A percentile compares a stretch with the other conserved stretches of the same genome.
These are phyloP conservation scores for Euclidia mi DNA, from an alignment of 2,888 invertebrate genomes.

Conservation along the genomic window DNA sequence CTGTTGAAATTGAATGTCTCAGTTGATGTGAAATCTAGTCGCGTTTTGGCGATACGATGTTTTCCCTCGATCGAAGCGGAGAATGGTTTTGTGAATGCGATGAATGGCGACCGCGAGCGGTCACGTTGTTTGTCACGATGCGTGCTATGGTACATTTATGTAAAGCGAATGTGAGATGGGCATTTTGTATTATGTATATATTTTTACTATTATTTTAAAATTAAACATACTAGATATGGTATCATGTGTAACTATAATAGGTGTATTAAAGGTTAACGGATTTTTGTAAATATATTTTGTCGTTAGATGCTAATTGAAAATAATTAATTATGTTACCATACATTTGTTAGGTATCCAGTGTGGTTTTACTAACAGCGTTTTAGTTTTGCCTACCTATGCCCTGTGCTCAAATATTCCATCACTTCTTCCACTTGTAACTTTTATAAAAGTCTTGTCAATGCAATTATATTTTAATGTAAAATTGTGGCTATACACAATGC, in stretches of 20 bases:
- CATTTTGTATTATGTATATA: constrained; percentile 74
- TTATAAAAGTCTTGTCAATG: constrained; percentile 20
- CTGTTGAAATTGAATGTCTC: constrained; percentile 61
- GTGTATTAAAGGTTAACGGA: constrained; percentile 72
- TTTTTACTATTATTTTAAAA: constrained; percentile 68
- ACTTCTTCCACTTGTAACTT: constrained; percentile 32
- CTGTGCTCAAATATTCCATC: constrained; percentile 43
- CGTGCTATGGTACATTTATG: constrained; percentile 38
- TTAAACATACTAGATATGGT: constrained; percentile 61
- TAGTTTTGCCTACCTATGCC: constrained; percentile 37
- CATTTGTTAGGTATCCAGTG: constrained; percentile 63
- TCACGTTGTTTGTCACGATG: constrained; percentile 45
- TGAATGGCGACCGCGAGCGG: constrained; percentile 39
- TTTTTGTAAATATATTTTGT: constrained; percentile 85
- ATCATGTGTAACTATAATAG: constrained; percentile 65
- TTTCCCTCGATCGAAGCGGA: constrained; percentile 31
- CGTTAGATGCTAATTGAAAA: constrained; percentile 66
- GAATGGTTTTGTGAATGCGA: constrained; percentile 34
- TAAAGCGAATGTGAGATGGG: constrained; percentile 65
- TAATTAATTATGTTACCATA: constrained; percentile 75
- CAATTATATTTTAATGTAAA: constrained; percentile 15
- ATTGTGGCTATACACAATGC: constrained; percentile 33
- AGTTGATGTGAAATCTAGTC: constrained; percentile 54
- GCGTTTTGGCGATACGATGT: constrained; percentile 54
- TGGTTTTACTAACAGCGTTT: constrained; percentile 57